These are phyloP conservation scores for Tholera decimalis DNA, from an alignment of 2,888 invertebrate species.

Conservation along the genomic window DNA sequence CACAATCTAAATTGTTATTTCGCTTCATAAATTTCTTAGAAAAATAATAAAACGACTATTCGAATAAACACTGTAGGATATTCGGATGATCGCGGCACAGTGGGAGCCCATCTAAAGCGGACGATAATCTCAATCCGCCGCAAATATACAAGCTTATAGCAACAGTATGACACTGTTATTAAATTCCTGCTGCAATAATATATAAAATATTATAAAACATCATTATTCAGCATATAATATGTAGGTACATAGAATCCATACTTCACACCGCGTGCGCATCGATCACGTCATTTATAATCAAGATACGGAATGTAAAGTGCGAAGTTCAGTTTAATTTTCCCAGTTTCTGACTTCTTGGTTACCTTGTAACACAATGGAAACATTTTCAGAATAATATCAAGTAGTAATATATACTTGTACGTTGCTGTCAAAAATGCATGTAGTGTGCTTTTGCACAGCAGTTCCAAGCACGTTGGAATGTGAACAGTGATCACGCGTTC, in stretches of 20 bases:
- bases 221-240: constrained; percentile 30
- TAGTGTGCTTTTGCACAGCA: constrained; percentile 65
- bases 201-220: constrained; percentile 30
- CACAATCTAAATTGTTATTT: constrained; percentile 8
- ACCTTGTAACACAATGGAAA: constrained; percentile 43
- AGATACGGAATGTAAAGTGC: constrained; percentile 31
- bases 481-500: constrained; percentile 84
- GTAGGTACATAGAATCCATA: too few relatives aligned
- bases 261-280: constrained; percentile 9
- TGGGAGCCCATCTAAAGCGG: constrained; percentile 5
- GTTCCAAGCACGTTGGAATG: constrained; percentile 83
- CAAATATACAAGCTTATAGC: constrained; percentile 14
- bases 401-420: constrained; percentile 25
- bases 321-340: constrained; percentile 36
- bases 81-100: constrained; percentile 12
- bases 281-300: constrained; percentile 35
- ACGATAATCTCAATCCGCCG: constrained; percentile 6
- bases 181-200: constrained; percentile 12
- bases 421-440: constrained; percentile 60
- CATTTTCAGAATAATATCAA: constrained; percentile 48
- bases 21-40: constrained; percentile 10
- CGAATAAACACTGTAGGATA: constrained; percentile 13
- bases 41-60: constrained; percentile 1
- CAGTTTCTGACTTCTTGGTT: constrained; percentile 33
- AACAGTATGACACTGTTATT: constrained; percentile 10